Percentiles rank a stretch among this genome's conserved stretches.
Conservation (phyloP, 2,888 invertebrate species). For the Noctua janthe region DNA sequence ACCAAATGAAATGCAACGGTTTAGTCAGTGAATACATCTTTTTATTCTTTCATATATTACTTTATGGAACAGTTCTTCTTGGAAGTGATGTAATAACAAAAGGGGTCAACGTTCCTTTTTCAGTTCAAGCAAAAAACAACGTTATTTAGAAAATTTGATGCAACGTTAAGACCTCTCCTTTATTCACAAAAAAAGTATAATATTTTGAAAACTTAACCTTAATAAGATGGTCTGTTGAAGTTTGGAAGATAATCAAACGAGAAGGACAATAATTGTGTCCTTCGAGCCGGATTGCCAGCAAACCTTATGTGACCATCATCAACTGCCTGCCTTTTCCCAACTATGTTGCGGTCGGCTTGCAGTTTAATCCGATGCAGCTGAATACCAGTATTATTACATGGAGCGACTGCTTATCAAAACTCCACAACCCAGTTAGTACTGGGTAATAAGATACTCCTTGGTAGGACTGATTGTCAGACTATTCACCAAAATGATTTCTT, state of each 20-base stretch:
- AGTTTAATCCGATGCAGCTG: too few species aligned
- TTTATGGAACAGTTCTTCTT: not conserved
- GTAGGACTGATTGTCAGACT: too few species aligned
- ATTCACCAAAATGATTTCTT: not conserved
- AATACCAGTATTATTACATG: too few species aligned
- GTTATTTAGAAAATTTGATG: not conserved
- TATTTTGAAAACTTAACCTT: not conserved
- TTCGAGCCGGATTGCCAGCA: not conserved
- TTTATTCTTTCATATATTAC: conserved; percentile 7
- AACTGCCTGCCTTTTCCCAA: too few species aligned
- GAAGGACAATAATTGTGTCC: not conserved
- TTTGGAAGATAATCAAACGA: not conserved
- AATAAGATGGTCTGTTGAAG: not conserved
- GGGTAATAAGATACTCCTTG: too few species aligned
- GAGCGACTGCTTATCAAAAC: too few species aligned
- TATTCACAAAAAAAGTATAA: not conserved
- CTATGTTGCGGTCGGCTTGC: too few species aligned
- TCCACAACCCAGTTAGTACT: too few species aligned
- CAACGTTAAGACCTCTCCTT: not conserved
- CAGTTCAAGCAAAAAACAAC: not conserved
- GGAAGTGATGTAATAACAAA: not conserved
- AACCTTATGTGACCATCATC: not conserved
- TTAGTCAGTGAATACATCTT: conserved; percentile 21
- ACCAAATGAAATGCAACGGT: conserved; percentile 48
- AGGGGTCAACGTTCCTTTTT: not conserved